Percentiles rank a stretch among this genome's conserved stretches.
Evolutionary conservation across 2,888 invertebrate species (phyloP).

Genomic region (Pandemis corylana): DNA sequence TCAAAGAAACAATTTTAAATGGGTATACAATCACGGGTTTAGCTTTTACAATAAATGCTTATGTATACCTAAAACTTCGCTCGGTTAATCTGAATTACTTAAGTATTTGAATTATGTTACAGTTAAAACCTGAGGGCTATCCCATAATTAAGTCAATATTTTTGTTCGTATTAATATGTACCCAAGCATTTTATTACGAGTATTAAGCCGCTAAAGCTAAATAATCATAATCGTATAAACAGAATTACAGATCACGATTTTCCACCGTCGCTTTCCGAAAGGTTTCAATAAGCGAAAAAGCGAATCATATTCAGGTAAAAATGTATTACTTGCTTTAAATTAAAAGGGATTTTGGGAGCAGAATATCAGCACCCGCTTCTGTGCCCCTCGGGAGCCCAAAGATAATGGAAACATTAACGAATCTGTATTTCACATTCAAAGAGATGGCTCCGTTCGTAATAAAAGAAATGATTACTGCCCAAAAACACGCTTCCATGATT

Average conservation of each 20-base stretch:
- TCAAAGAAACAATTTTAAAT: not conserved
- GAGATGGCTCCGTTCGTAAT: constrained; percentile 12
- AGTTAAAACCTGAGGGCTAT: too few relatives aligned
- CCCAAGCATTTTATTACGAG: not conserved
- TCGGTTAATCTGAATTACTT: too few relatives aligned
- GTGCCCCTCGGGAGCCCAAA: constrained; percentile 12
- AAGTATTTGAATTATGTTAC: too few relatives aligned
- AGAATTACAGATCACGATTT: not conserved
- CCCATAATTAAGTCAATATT: too few relatives aligned
- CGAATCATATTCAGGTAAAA: constrained; percentile 6
- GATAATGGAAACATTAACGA: constrained; percentile 38
- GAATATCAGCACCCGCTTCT: constrained; percentile 21
- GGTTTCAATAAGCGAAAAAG: constrained; percentile 12
- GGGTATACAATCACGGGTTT: too few relatives aligned
- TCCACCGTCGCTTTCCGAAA: not conserved
- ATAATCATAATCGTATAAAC: not conserved
- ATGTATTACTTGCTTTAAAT: constrained; percentile 25
- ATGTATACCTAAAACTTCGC: too few relatives aligned
- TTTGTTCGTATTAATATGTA: not conserved
- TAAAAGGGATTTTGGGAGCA: constrained; percentile 30
- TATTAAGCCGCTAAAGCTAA: not conserved
- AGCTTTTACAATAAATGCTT: too few relatives aligned
- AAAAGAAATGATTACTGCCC: constrained; percentile 19
- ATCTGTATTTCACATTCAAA: constrained; percentile 30
- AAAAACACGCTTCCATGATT: constrained; percentile 16